These are phyloP conservation scores for Patella caerulea DNA, from an alignment of 2,888 invertebrate genomes.

Conservation along the genomic window DNA sequence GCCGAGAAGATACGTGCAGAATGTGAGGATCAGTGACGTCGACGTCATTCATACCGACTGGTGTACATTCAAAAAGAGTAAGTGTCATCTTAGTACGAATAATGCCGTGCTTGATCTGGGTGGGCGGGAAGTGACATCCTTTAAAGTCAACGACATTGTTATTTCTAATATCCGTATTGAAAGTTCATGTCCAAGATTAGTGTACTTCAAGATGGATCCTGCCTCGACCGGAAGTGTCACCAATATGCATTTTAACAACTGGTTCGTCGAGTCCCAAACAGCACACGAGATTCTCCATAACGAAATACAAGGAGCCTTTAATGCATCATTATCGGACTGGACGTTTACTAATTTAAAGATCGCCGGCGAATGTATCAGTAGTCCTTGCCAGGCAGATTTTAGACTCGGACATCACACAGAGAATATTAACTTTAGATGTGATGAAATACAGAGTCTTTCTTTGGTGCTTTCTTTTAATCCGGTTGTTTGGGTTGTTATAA, in stretches of 20 bases:
- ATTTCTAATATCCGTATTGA: slow-evolving; percentile 23
- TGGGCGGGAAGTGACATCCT: slow-evolving; percentile 13
- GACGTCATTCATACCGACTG: slow-evolving; percentile 33
- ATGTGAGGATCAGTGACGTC: slow-evolving; percentile 23
- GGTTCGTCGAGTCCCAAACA: slow-evolving; percentile 22
- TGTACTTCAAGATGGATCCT: neutral
- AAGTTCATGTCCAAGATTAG: slow-evolving; percentile 21
- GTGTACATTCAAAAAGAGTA: slow-evolving; percentile 27
- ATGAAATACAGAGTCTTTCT: no score
- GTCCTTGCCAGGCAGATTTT: slow-evolving; percentile 18
- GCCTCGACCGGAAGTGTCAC: slow-evolving; percentile 17
- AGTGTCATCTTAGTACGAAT: slow-evolving; percentile 22
- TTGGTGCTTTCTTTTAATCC: no score
- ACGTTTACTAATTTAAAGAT: slow-evolving; percentile 20
- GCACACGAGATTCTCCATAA: slow-evolving; percentile 22
- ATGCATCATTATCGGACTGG: slow-evolving; percentile 14
- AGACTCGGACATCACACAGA: slow-evolving; percentile 20
- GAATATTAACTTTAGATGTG: slow-evolving; percentile 18
- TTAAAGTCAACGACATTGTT: neutral
- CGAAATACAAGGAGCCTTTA: slow-evolving; percentile 12
- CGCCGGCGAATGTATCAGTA: slow-evolving; percentile 22
- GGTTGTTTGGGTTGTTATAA: no score
- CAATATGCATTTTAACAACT: slow-evolving; percentile 18
- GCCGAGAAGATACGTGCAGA: neutral
- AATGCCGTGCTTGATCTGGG: slow-evolving; percentile 24